A percentile compares a stretch with the other conserved stretches of the same genome.
phyloP scores from a whole-genome alignment of 2,888 invertebrate species.

The Amphipyra tragopoginis region DNA sequence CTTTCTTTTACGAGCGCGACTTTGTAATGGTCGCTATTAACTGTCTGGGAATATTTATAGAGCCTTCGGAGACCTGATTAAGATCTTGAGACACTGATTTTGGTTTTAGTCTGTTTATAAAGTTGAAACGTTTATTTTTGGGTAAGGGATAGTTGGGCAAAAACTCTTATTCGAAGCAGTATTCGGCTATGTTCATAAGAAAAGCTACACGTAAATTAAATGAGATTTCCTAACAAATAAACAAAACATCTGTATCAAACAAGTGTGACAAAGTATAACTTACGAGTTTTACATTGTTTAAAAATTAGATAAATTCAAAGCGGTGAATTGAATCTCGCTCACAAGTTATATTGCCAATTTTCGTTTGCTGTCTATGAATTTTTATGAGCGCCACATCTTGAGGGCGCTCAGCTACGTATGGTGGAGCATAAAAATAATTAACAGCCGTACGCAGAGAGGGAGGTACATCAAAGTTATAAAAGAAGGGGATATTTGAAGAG shows the following conservation, averaged over 20 bases:
- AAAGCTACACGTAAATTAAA: too few species aligned
- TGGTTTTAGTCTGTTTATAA: conserved; percentile 9
- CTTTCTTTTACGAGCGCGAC: conserved; percentile 61
- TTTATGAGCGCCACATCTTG: conserved; percentile 83
- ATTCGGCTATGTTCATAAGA: too few species aligned
- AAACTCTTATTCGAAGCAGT: too few species aligned
- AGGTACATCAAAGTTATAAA: conserved; percentile 87
- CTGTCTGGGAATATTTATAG: conserved; percentile 54
- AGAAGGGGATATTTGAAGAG: conserved; percentile 87
- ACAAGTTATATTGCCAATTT: conserved; percentile 75
- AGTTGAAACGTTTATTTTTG: not conserved
- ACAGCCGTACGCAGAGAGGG: conserved; percentile 75
- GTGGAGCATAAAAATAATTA: conserved; percentile 88
- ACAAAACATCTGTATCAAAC: not conserved
- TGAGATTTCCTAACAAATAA: not conserved
- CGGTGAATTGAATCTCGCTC: conserved; percentile 65
- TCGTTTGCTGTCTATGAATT: conserved; percentile 82
- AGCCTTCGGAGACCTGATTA: conserved; percentile 37
- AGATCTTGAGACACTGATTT: conserved; percentile 27
- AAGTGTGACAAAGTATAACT: conserved; percentile 17
- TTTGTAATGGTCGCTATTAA: conserved; percentile 61
- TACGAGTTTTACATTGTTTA: conserved; percentile 34
- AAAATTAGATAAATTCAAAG: conserved; percentile 55
- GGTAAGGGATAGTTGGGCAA: not conserved
- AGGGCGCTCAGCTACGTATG: conserved; percentile 81